Conservation (phyloP, 1,140 invertebrate genomes). For the Calephelis virginiensis region DNA sequence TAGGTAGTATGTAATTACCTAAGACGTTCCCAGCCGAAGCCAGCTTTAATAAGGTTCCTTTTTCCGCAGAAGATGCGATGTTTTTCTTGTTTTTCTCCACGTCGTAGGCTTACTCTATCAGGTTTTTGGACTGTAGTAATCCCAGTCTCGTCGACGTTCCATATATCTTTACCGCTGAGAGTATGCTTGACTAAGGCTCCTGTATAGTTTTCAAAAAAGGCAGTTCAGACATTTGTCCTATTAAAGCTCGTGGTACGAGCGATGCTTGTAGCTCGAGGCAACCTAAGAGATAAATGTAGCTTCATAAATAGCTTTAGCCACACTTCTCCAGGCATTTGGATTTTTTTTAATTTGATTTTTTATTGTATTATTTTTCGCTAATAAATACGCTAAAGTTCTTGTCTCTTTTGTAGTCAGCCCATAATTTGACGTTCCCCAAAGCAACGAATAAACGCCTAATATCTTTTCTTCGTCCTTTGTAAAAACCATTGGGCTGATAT, state of each 20-base stretch:
- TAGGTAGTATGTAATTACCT: slow-evolving; percentile 46
- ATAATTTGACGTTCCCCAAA: slow-evolving; percentile 19
- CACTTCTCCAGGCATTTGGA: not conserved
- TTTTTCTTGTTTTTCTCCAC: slow-evolving; percentile 45
- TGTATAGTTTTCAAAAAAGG: slow-evolving; percentile 28
- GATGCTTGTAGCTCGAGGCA: too few species aligned
- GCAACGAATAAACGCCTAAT: slow-evolving; percentile 24
- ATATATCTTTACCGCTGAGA: slow-evolving; percentile 26
- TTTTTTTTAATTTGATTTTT: slow-evolving; percentile 26
- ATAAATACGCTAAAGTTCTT: slow-evolving; percentile 26
- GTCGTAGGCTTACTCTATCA: slow-evolving; percentile 41
- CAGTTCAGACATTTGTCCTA: slow-evolving; percentile 20
- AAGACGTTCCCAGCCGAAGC: slow-evolving; percentile 39
- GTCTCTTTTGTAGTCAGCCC: slow-evolving; percentile 27
- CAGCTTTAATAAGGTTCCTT: slow-evolving; percentile 46
- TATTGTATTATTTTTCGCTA: slow-evolving; percentile 29
- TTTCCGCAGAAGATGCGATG: slow-evolving; percentile 45
- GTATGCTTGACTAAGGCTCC: slow-evolving; percentile 19
- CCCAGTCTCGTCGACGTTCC: slow-evolving; percentile 57
- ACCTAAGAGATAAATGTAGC: slow-evolving; percentile 18
- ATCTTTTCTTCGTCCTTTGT: slow-evolving; percentile 23
- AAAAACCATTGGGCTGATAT: slow-evolving; percentile 22
- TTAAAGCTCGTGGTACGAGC: slow-evolving; percentile 28
- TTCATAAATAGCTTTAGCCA: slow-evolving; percentile 2
- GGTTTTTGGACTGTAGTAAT: slow-evolving; percentile 51